Conservation (phyloP, 2,113 vertebrate species). For the Rhombomys opimus region DNA sequence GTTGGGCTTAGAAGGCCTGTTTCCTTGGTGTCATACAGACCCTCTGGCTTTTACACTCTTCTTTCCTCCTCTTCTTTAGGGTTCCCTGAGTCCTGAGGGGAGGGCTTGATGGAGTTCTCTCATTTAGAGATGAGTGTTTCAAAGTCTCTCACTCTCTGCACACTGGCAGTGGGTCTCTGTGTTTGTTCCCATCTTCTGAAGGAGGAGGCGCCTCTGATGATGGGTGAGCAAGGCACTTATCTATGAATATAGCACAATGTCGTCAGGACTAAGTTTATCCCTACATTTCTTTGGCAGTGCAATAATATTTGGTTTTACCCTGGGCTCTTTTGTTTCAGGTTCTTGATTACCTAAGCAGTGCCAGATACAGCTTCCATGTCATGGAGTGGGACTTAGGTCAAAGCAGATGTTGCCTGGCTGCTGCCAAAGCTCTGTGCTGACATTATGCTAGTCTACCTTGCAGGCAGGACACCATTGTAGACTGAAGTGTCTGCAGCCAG, state of each 20-base stretch:
- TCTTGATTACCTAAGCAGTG: neutral
- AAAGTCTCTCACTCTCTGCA: neutral
- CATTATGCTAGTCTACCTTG: neutral
- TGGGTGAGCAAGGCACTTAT: neutral
- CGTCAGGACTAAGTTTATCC: neutral
- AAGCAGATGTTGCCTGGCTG: neutral
- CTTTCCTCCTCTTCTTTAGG: neutral
- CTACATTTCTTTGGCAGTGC: neutral
- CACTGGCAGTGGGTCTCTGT: neutral
- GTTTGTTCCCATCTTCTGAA: neutral
- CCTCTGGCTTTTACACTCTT: neutral
- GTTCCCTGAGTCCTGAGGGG: neutral
- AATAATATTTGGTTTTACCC: neutral
- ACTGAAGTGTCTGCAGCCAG: too few species aligned
- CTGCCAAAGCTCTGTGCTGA: neutral
- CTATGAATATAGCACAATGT: too few species aligned
- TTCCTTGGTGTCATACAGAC: neutral
- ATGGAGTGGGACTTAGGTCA: neutral
- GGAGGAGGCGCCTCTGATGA: neutral
- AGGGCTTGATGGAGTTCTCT: neutral
- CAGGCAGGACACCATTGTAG: neutral
- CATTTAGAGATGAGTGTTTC: neutral
- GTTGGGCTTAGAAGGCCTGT: neutral
- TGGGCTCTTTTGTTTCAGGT: neutral
- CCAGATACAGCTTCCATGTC: neutral